These are phyloP conservation scores for Oscheius onirici DNA, from an alignment of 2,888 invertebrate genomes.

Conservation along the genomic window DNA sequence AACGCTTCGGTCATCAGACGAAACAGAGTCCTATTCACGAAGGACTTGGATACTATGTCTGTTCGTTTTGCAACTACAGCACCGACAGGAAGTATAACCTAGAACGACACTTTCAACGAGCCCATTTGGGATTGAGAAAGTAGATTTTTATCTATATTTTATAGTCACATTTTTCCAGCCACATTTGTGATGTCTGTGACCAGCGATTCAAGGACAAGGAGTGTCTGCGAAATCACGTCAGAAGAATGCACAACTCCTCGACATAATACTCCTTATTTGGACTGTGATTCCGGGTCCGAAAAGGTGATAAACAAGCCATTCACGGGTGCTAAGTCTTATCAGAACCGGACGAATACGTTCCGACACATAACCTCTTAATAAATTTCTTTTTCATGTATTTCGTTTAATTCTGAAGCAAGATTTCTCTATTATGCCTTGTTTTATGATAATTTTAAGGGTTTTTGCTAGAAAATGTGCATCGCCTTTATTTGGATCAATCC, in stretches of 20 bases:
- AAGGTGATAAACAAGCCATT: constrained; percentile 9
- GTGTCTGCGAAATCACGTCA: constrained; percentile 20
- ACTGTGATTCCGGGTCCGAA: not conserved
- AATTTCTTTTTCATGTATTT: not conserved
- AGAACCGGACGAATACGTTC: not conserved
- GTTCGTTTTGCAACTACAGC: constrained; percentile 17
- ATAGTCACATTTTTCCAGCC: constrained; percentile 9
- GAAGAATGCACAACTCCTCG: constrained; percentile 1
- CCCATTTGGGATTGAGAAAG: constrained; percentile 32
- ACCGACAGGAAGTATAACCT: constrained; percentile 20
- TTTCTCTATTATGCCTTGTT: not conserved
- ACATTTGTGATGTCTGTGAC: constrained; percentile 15
- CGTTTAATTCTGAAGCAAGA: not conserved
- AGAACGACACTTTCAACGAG: constrained; percentile 30
- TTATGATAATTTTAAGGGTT: not conserved
- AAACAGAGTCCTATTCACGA: not conserved
- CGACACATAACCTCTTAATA: not conserved
- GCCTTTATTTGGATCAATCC: constrained; percentile 45
- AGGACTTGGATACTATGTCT: not conserved
- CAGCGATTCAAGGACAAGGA: constrained; percentile 31
- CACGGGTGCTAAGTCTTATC: not conserved
- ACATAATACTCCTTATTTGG: not conserved
- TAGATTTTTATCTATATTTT: not conserved
- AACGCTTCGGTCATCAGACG: constrained; percentile 5
- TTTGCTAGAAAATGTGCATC: constrained; percentile 44